A percentile compares a stretch with the other conserved stretches of the same genome.
Conservation (phyloP, 2,113 vertebrate genomes). For the Leiothrix lutea region DNA sequence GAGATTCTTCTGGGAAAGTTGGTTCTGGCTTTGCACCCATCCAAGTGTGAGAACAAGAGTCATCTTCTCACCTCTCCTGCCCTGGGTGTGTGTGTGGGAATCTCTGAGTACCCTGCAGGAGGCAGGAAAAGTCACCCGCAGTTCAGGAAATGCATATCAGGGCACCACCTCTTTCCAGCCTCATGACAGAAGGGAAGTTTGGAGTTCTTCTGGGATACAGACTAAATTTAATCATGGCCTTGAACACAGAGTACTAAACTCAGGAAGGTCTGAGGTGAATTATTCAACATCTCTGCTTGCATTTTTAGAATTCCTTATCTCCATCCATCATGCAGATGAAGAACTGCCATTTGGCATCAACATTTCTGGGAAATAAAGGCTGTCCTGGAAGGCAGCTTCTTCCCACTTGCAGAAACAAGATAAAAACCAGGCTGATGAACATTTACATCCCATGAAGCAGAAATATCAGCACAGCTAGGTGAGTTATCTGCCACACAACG, state of each 20-base stretch:
- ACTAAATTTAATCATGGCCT: slow-evolving; percentile 32
- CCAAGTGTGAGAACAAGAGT: neutral
- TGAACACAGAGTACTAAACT: slow-evolving; percentile 25
- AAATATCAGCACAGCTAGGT: neutral
- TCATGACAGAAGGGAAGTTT: neutral
- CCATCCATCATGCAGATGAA: neutral
- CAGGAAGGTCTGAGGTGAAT: slow-evolving; percentile 38
- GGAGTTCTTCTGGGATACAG: slow-evolving; percentile 11
- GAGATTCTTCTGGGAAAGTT: neutral
- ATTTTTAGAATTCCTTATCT: slow-evolving; percentile 46
- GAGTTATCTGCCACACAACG: neutral
- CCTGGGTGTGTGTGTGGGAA: neutral
- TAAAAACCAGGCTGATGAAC: neutral
- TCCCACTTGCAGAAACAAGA: neutral
- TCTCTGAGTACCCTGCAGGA: neutral
- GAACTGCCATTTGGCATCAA: neutral
- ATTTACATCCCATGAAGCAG: neutral
- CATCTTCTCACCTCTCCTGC: neutral
- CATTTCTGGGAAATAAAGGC: slow-evolving; percentile 13
- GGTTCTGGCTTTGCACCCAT: neutral
- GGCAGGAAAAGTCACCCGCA: neutral
- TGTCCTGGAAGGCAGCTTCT: neutral
- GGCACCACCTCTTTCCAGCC: neutral
- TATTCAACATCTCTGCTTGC: slow-evolving; percentile 22
- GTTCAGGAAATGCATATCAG: neutral